Conservation (phyloP, 2,888 invertebrate species). For the Camponotus fellah region DNA sequence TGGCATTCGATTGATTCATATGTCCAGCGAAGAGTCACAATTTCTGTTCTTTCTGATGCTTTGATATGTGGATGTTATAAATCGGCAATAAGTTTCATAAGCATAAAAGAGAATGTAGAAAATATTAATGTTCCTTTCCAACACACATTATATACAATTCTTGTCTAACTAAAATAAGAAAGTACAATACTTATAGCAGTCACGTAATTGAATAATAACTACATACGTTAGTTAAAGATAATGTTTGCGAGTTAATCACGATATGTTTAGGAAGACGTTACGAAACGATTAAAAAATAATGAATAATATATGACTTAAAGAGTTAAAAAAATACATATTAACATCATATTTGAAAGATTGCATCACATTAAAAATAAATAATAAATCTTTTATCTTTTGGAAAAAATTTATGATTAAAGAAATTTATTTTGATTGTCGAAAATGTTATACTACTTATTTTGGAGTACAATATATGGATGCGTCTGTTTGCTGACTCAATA, state of each 20-base stretch:
- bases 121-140: conserved; percentile 4
- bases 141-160: not conserved
- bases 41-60: not conserved
- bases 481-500: not conserved
- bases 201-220: conserved; percentile 38
- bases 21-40: not conserved
- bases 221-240: conserved; percentile 8
- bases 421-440: not conserved
- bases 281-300: conserved; percentile 41
- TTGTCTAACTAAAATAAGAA: not conserved
- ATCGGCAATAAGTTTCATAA: conserved; percentile 2
- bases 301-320: conserved; percentile 10
- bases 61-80: not conserved
- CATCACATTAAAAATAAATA: conserved; percentile 3
- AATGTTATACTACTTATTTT: not conserved
- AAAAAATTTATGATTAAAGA: conserved; percentile 1
- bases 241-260: conserved; percentile 18
- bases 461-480: not conserved
- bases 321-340: not conserved
- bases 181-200: conserved; percentile 21
- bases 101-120: not conserved
- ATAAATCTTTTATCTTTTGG: not conserved
- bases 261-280: conserved; percentile 31
- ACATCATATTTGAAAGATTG: not conserved
- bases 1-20: not conserved